Base-by-base conservation (phyloP, 2,113 vertebrate genomes). In the Sphaerodactylus townsendi region DNA sequence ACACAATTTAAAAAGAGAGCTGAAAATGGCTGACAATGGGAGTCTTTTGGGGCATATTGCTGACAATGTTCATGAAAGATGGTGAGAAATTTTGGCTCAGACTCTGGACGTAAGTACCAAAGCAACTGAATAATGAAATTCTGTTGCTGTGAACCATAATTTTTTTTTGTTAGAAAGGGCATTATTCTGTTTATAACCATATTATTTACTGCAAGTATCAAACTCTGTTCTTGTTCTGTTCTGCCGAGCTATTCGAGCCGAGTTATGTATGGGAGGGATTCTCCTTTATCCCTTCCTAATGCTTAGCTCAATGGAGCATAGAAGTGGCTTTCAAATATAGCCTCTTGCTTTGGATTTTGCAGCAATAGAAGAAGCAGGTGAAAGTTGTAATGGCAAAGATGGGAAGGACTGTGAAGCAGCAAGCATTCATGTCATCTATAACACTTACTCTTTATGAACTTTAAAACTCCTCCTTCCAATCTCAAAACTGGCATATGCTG, bases 221-320 rank as follows among this genome's bases (percentile, higher is more conserved):
- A 64, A 17, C 35, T 17, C 50, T 62, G 23, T 62, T 28, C 33
- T 44, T 48, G 70, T 78, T 71, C 83, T 71, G 30, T n/a, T 23
- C 83, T 71, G 39, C n/a, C 10, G 50, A 78, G 83, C 50, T 44
- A 62, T 59, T 71, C 75, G 62, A 59, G 68, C 83, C 35, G 3
- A 15, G 46, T 71, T 35, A 66, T 78, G 66, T 30, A 1, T 48
- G 41, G 82, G 37, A 62, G 28, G 41, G 10, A 9, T n/a, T 39
- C 56, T 48, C 50, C 68, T 84, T 78, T 78, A 84, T 78, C 50
- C 66, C 37, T 71, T 30, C 74, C 25, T 15, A 35, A n/a, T 6
- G 21, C 66, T 62, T 71, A 71, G 83, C 44, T 71, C 75, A 84
- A 21, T 46, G 66, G 70, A 84, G 75, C 74, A 44, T 62, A 66